Base-by-base conservation (phyloP, 1,140 invertebrate species). In the Anadara kagoshimensis region DNA sequence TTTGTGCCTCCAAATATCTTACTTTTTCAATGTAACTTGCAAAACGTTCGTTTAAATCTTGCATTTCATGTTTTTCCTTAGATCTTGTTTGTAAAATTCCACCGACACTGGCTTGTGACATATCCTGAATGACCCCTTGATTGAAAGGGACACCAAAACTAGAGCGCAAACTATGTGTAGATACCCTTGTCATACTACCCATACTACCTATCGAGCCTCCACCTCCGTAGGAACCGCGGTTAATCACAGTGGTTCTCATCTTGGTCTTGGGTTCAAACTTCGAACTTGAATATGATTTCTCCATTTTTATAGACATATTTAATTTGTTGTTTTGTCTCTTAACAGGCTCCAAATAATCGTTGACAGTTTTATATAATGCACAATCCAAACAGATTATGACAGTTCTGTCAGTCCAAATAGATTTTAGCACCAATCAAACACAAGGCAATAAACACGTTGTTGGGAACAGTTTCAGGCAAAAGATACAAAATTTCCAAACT, bases 21-120 rank as follows among this genome's bases (percentile, higher is more conserved):
- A 89, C 87, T 77, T 88, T 91, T 88, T 91, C 90, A 70, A 91
- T 91, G 83, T 91, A 91, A 69, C 80, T 83, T 66, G 90, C 90
- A 73, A 91, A 88, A 36, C 89, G 83, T 72, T 90, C 89, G 77
- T 91, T 91, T 62, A 91, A 78, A 59, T 90, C 89, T 64, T 84
- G 85, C 85, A 91, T 87, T 66, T 90, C 89, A 77, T 89, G 88
- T 83, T 90, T 90, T 72, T 91, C 90, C 63, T 83, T 86, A 64
- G 90, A 88, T 8, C 90, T 84, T 36, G 81, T 77, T 58, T 83
- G 80, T 56, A 87, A 82, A 29, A 91, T 89, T 49, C 78, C 82
- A 12, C 74, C 75, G 12, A 89, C 89, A 4, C 89, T 83, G 14
- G 66, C 77, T 44, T 57, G 72, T 16, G 84, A 76, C 24, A 84